phyloP scores from a whole-genome alignment of 2,888 invertebrate genomes.

The Mactromeris polynyma region DNA sequence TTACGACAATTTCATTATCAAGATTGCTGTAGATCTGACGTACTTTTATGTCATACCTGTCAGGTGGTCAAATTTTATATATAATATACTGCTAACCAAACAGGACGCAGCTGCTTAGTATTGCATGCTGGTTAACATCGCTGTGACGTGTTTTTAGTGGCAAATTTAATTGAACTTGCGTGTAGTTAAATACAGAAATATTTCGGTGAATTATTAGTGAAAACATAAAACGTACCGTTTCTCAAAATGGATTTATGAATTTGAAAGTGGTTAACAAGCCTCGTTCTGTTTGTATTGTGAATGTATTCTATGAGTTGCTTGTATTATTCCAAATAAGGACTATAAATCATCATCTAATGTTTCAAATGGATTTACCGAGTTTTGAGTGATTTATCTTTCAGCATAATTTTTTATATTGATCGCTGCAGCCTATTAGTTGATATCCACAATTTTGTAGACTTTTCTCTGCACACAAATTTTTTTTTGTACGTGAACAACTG shows the following conservation, averaged over 20 bases:
- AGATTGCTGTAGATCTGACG: background rate
- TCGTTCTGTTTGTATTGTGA: background rate
- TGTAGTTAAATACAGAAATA: background rate
- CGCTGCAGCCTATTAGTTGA: background rate
- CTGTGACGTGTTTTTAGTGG: background rate
- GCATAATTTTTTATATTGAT: background rate
- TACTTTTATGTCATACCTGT: background rate
- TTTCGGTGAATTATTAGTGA: background rate
- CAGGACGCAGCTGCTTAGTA: background rate
- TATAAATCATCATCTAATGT: background rate
- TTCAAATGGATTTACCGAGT: background rate
- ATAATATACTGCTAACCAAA: background rate
- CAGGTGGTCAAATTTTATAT: background rate
- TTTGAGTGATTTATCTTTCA: background rate
- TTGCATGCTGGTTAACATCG: background rate
- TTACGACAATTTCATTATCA: background rate
- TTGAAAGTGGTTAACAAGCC: background rate
- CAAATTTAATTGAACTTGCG: background rate
- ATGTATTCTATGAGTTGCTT: background rate
- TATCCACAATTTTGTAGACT: background rate
- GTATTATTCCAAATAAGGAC: background rate
- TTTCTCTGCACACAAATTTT: background rate
- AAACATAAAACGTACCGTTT: background rate
- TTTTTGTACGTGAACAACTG: background rate
- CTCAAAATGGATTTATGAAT: background rate